Evolutionary conservation across 1,140 invertebrate species (phyloP), one percentile per base, ranked within the genome.

Genomic region (Cotesia vestalis): DNA sequence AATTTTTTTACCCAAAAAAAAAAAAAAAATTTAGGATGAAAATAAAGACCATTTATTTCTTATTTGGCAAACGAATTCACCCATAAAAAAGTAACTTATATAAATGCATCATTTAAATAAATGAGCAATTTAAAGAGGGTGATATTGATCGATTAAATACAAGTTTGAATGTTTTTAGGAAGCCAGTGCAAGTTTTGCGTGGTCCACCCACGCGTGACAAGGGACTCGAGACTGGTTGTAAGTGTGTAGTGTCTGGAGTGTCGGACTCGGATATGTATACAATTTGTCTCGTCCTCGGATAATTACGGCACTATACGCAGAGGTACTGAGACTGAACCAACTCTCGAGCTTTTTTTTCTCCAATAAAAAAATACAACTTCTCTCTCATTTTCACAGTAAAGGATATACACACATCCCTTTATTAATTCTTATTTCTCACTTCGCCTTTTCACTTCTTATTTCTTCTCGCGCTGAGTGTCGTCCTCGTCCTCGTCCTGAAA

Each of bases 211-310:
- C 66, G 66, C 51, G 14, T 53, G 51, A 35, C 27, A 67, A 9
- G 20, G 34, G 51, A 27, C 17, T 36, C 11, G 40, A 11, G 40
- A 35, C 34, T n/a, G 12, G 34, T 11, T 12, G 34, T 12, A 53
- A 66, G 17, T 27, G 46, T 52, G 60, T 8, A 27, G 60, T 9
- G 51, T 34, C 59, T 80, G 74, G 77, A 78, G 79, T 78, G 82
- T 81, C 82, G 75, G 75, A 79, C 64, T 74, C 79, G 79, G 80
- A 78, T 81, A 81, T 84, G 83, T 84, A 84, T 72, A 80, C 82
- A 83, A 84, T 84, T 84, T 84, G 83, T 84, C 82, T 84, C 82
- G 78, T 83, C 77, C 79, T 75, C 75, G 78, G 81, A 83, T 84
- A 84, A 84, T 84, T 84, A 84, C 81, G 76, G 79, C 81, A 83